Evolutionary conservation across 1,140 invertebrate species (phyloP).

Genomic region (Planococcus citri): DNA sequence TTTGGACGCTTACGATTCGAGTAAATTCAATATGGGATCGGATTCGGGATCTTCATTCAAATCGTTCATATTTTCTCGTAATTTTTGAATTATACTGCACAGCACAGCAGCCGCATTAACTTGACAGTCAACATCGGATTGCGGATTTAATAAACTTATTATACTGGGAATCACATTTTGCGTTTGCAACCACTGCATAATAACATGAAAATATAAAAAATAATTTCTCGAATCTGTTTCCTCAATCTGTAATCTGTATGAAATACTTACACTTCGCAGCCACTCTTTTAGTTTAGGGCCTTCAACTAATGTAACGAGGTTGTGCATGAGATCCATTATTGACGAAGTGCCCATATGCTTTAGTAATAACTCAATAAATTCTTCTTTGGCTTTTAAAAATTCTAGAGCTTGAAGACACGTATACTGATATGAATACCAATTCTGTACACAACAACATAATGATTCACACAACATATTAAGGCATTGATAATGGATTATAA

Average conservation of each 20-base stretch:
- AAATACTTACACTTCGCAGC: background rate
- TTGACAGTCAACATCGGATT: background rate
- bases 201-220: background rate
- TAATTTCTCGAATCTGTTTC: background rate
- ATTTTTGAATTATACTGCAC: slow-evolving; percentile 9
- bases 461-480: slow-evolving; percentile 21
- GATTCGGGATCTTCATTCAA: slow-evolving; percentile 10
- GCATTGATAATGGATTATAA: slow-evolving; percentile 22
- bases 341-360: slow-evolving; percentile 86
- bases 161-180: slow-evolving; percentile 11
- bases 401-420: slow-evolving; percentile 80
- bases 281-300: slow-evolving; percentile 45
- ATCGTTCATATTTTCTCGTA: background rate
- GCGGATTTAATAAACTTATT: background rate
- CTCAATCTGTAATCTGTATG: background rate
- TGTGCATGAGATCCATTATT: slow-evolving; percentile 84
- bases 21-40: slow-evolving; percentile 12
- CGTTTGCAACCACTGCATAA: slow-evolving; percentile 3
- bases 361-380: slow-evolving; percentile 73
- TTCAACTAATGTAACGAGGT: slow-evolving; percentile 75
- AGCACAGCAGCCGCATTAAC: background rate
- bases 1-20: background rate
- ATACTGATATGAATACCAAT: slow-evolving; percentile 83
- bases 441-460: slow-evolving; percentile 39
- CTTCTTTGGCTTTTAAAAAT: slow-evolving; percentile 72